Percentiles rank a stretch among this genome's conserved stretches.
Evolutionary conservation across 2,888 invertebrate species (phyloP).

Genomic region (Brachylomia viminalis): DNA sequence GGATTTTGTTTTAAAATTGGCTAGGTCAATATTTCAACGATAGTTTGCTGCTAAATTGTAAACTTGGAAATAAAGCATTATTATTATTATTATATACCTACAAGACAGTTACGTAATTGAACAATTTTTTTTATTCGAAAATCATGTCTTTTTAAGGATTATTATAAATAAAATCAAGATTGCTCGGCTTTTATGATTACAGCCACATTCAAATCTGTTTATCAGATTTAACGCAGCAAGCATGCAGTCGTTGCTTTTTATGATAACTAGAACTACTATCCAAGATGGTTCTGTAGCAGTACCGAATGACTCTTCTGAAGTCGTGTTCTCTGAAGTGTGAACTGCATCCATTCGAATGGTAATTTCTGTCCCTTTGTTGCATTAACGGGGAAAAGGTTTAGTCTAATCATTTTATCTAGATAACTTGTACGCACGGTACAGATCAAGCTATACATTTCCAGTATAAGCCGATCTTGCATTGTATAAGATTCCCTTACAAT

Average conservation of each 20-base stretch:
- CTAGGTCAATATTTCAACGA: too few relatives aligned
- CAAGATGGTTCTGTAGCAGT: slow-evolving; percentile 10
- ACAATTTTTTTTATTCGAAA: too few relatives aligned
- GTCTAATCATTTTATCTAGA: neutral
- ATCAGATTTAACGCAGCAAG: neutral
- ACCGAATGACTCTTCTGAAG: neutral
- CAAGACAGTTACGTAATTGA: too few relatives aligned
- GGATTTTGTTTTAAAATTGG: too few relatives aligned
- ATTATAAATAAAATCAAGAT: too few relatives aligned
- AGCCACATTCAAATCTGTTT: neutral
- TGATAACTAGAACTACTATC: neutral
- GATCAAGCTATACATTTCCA: too few relatives aligned
- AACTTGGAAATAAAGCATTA: too few relatives aligned
- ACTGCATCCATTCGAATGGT: slow-evolving; percentile 6
- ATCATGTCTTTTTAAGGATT: too few relatives aligned
- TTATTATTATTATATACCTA: too few relatives aligned
- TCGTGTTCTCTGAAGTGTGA: slow-evolving; percentile 14
- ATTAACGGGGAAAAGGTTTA: neutral
- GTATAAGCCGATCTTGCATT: too few relatives aligned
- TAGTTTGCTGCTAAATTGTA: too few relatives aligned
- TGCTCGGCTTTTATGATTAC: neutral
- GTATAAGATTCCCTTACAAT: too few relatives aligned
- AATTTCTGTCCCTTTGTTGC: neutral
- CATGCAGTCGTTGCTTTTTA: neutral
- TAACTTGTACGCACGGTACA: neutral